Evolutionary conservation across 2,888 invertebrate species (phyloP), one percentile per base, ranked within the genome.

Genomic region (Mimas tiliae): DNA sequence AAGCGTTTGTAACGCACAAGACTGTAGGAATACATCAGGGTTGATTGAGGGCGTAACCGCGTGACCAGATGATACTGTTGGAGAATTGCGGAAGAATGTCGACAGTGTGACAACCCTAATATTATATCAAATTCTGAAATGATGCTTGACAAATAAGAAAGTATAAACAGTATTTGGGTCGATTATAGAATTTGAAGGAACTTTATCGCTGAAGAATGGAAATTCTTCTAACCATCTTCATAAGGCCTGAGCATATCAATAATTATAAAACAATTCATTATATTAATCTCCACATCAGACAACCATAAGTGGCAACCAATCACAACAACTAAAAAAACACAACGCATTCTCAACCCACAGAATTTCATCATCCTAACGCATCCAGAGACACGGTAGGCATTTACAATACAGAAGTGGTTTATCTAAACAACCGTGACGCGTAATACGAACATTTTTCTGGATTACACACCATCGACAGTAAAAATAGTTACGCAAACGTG

Each of bases 391-490:
- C 70, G 66, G 68, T 55, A 63, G 58, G n/a, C 62, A 67, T 63
- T 66, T 70, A 73, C 69, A 68, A 67, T 53, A 67, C 51, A 63
- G 62, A 69, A 68, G 70, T 66, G 53, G 64, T 27, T 72, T 65
- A 77, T 73, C 69, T 53, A 67, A 65, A 64, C 64, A 71, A 65
- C 71, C 50, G 72, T 77, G 72, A 70, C 69, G 64, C 64, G 64
- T 70, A 74, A 72, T 73, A 58, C 48, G 48, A 58, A 48, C 33
- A 83, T 86, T 84, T 84, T 84, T 84, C 74, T 74, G 77, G 80
- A 83, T 87, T 83, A 86, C 74, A 73, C 72, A 81, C 58, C 21
- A 42, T 58, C 58, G 58, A 63, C 62, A 48, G 14, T 63, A 63
- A 63, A 63, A 63, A 65, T 76, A 75, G 79, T 81, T 79, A 77